These are phyloP conservation scores for Ganaspis sp. DNA, from an alignment of 1,140 invertebrate genomes.

Conservation along the genomic window DNA sequence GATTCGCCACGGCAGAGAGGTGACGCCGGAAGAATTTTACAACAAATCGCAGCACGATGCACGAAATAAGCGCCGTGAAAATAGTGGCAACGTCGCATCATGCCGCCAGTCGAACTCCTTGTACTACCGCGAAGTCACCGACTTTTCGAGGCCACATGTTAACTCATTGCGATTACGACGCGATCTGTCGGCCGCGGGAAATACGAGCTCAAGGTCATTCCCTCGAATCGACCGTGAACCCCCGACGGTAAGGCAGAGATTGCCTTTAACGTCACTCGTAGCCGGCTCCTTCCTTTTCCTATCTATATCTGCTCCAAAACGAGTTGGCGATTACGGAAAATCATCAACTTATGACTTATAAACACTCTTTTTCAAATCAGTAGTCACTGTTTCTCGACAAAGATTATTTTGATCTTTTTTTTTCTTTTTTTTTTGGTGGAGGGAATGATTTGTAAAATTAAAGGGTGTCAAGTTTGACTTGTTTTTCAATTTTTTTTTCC, in stretches of 20 bases:
- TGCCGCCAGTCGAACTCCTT: constrained; percentile 45
- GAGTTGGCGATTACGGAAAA: constrained; percentile 27
- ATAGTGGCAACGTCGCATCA: constrained; percentile 68
- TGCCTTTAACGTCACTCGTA: constrained; percentile 42
- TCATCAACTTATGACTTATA: not conserved
- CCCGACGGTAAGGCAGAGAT: constrained; percentile 67
- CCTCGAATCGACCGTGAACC: constrained; percentile 59
- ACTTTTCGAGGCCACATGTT: constrained; percentile 75
- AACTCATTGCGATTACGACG: constrained; percentile 72
- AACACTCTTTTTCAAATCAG: not conserved
- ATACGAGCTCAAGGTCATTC: constrained; percentile 74
- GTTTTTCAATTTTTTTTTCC: not conserved
- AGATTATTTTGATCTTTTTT: not conserved
- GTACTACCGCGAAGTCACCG: constrained; percentile 70
- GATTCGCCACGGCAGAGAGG: constrained; percentile 4
- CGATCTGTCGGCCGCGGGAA: constrained; percentile 74
- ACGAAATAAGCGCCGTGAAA: constrained; percentile 31
- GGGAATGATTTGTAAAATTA: not conserved
- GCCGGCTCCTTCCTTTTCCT: not conserved
- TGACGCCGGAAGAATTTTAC: constrained; percentile 50
- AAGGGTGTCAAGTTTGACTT: not conserved
- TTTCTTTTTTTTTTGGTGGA: not conserved
- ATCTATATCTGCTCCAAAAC: constrained; percentile 8
- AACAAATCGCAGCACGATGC: constrained; percentile 29
- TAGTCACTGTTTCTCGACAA: too few relatives aligned